A percentile compares a stretch with the other conserved stretches of the same genome.
These are phyloP conservation scores for Griposia aprilina DNA, from an alignment of 2,888 invertebrate genomes.

Conservation along the genomic window DNA sequence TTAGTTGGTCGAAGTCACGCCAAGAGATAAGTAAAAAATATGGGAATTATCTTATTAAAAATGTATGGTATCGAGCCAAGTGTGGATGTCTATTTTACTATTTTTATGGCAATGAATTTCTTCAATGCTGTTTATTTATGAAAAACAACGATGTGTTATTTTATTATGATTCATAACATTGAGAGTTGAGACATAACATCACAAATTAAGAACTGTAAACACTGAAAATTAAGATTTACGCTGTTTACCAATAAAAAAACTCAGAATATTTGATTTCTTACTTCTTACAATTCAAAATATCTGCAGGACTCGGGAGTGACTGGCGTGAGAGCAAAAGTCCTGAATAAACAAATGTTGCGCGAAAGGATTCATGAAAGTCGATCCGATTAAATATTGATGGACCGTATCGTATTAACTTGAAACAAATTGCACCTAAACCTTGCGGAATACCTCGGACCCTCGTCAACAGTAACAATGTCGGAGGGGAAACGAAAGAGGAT, in stretches of 20 bases:
- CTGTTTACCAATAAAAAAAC: neutral
- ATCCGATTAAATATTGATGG: conserved; percentile 69
- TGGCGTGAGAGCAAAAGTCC: conserved; percentile 10
- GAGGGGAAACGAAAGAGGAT: conserved; percentile 69
- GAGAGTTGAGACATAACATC: neutral
- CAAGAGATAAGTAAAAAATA: conserved; percentile 71
- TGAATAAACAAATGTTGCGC: conserved; percentile 55
- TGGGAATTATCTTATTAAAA: conserved; percentile 57
- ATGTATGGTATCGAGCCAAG: conserved; percentile 37
- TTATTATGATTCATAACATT: neutral
- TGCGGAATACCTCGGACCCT: conserved; percentile 75
- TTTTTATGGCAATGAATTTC: conserved; percentile 9
- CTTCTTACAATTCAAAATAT: neutral
- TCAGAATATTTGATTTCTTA: neutral
- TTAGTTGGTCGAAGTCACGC: conserved; percentile 72
- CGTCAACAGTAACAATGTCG: conserved; percentile 73
- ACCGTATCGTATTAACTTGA: conserved; percentile 68
- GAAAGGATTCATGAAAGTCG: conserved; percentile 62
- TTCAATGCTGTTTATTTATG: neutral
- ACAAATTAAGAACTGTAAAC: neutral
- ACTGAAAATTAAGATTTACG: neutral
- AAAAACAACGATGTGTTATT: neutral
- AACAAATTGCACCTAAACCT: conserved; percentile 72
- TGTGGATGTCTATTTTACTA: conserved; percentile 28
- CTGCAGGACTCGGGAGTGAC: neutral